Base-by-base conservation (phyloP, 2,888 invertebrate genomes). In the Orthonychiurus folsomi region DNA sequence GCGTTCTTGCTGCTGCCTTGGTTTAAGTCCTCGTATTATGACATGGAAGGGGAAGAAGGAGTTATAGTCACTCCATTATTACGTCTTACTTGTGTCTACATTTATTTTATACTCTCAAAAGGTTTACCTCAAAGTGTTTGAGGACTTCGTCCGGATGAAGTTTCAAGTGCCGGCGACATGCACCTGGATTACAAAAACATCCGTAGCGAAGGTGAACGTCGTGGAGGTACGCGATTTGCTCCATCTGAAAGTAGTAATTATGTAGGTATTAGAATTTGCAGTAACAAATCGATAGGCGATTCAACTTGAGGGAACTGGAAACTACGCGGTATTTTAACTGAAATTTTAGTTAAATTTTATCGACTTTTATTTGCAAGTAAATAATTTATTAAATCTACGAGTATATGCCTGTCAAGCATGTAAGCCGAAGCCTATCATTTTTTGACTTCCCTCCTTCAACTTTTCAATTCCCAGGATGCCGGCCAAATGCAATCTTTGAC, bases 131-230 rank as follows among this genome's bases (percentile, higher is more conserved):
- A 76, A 85, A 92, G 76, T 93, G 89, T 28, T 83, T 81, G 71
- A 84, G 83, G 69, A 94, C 80, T 61, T 88, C 85, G 18, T 83
- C 80, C 59, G 86, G 82, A 0, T 84, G 81, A 9, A 92, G 79
- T 5, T 80, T 77, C 55, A 96, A 79, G 74, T 89, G 88, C 57
- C 85, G 79, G 76, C 93, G 90, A 75, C 96, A 96, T 1, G 94
- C 89, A 18, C 96, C 97, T 1, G 93, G 88, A 79, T 97, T 97
- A 77, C 97, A 97, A 76, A 95, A 93, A 76, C 96, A 96, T 0
- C 97, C 97, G 1, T 93, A 93, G 67, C 97, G 83, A 50, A 97
- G 77, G 71, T 87, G 86, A 59, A 97, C 87, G 72, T 87, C 86
- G 76, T 91, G 87, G 60, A 94, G 79, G 70, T 90, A 86, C 0